Evolutionary conservation across 2,797 vertebrate genomes (phyloP).

Genomic region (Eulemur mongoz): DNA sequence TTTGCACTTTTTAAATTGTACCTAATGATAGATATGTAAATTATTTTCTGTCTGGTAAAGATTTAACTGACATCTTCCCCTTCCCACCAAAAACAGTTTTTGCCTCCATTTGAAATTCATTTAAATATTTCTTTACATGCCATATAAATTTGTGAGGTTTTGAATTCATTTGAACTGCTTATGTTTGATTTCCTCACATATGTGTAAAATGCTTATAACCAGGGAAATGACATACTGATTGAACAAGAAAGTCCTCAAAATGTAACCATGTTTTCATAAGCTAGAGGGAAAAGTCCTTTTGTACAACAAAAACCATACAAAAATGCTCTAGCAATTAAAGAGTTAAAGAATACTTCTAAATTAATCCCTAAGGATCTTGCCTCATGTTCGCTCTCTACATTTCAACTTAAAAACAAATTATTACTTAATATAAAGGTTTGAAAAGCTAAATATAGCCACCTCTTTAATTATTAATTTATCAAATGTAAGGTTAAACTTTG

Average conservation of each 20-base stretch:
- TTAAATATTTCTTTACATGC: background rate
- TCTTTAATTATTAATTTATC: background rate
- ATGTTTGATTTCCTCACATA: background rate
- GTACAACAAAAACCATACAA: background rate
- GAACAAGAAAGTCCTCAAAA: background rate
- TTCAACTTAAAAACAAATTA: conserved; percentile 9
- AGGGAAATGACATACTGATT: background rate
- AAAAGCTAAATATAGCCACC: background rate
- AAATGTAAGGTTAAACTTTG: background rate
- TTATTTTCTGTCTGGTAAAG: background rate
- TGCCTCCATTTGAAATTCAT: background rate
- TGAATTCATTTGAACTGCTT: background rate
- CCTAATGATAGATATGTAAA: background rate
- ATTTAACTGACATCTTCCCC: background rate
- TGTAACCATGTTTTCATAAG: background rate
- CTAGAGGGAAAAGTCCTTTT: background rate
- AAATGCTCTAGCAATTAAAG: background rate
- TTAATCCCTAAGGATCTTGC: background rate
- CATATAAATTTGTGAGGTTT: background rate
- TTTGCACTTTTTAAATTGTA: background rate
- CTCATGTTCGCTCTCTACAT: background rate
- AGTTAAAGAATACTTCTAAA: background rate
- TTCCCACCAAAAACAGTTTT: background rate
- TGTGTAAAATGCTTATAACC: background rate
- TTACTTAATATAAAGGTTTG: background rate